Evolutionary conservation across 1,140 invertebrate species (phyloP), one percentile per base, ranked within the genome.

Genomic region (Coelopa frigida): DNA sequence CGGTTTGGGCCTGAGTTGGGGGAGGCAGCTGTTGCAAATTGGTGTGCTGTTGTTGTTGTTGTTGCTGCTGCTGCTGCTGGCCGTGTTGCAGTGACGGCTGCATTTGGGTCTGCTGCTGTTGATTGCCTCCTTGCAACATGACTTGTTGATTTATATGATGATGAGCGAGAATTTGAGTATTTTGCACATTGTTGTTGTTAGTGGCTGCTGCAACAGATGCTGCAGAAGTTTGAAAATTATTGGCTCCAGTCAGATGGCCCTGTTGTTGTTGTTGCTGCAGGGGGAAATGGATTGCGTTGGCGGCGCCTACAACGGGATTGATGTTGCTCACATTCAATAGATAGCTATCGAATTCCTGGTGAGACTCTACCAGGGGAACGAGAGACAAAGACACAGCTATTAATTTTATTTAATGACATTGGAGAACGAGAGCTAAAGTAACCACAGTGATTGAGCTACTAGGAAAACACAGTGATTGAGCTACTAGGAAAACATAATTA

Each of bases 341-440:
- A 54, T 82, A 81, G 50, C 77, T 80, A 54, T 87, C 84, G 52
- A 87, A 87, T 21, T 81, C 76, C 15, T 78, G 71, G 63, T 87
- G 82, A 4, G 82, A 73, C 69, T 90, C 86, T 82, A 57, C 23
- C 18, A 4, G 21, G 15, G 24, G 46, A 29, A 29, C 70, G 64
- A 58, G 47, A 39, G 52, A 51, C 27, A 48, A 53, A 27, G 38
- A 18, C n/a, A 27, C 17, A 39, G 29, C 20, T 38, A 43, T n/a
- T n/a, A n/a, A n/a, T n/a, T n/a, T n/a, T n/a, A n/a, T n/a, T n/a
- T n/a, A n/a, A n/a, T n/a, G n/a, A n/a, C n/a, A n/a, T n/a, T n/a
- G n/a, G n/a, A n/a, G n/a, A n/a, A n/a, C n/a, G n/a, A n/a, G n/a
- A n/a, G n/a, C n/a, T n/a, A n/a, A n/a, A n/a, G n/a, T n/a, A n/a